Evolutionary conservation across 2,797 vertebrate genomes (phyloP).

Genomic region (Triplophysa bombifrons): DNA sequence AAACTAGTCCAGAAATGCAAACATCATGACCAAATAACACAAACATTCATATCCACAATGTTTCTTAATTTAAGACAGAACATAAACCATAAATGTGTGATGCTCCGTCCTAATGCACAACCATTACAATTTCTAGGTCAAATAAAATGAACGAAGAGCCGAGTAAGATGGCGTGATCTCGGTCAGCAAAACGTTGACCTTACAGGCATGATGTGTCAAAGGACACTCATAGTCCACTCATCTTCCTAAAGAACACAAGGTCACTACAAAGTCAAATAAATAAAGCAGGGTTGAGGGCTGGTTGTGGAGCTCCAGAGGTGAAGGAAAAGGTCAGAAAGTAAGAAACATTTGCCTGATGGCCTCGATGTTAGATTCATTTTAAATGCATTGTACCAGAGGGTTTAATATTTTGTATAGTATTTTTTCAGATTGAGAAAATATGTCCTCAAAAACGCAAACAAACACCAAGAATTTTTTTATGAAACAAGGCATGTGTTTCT

Average conservation of each 20-base stretch:
- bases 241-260: constrained; percentile 33
- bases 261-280: constrained; percentile 11
- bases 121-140: constrained; percentile 4
- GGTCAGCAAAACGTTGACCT: constrained; percentile 30
- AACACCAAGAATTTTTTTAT: no score
- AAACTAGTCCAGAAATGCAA: no score
- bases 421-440: not conserved
- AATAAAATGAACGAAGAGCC: not conserved
- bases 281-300: not conserved
- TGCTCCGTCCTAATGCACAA: not conserved
- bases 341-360: not conserved
- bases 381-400: not conserved
- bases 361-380: not conserved
- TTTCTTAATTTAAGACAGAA: not conserved
- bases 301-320: not conserved
- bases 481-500: no score
- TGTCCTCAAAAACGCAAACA: not conserved
- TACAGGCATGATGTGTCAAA: constrained; percentile 42
- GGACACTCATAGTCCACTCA: constrained; percentile 27
- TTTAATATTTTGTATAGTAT: not conserved
- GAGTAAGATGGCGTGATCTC: constrained; percentile 29
- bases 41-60: not conserved
- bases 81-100: not conserved
- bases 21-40: not conserved
- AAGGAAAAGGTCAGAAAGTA: not conserved